Evolutionary conservation across 2,797 vertebrate genomes (phyloP).

Genomic region (Nyctalus aviator): DNA sequence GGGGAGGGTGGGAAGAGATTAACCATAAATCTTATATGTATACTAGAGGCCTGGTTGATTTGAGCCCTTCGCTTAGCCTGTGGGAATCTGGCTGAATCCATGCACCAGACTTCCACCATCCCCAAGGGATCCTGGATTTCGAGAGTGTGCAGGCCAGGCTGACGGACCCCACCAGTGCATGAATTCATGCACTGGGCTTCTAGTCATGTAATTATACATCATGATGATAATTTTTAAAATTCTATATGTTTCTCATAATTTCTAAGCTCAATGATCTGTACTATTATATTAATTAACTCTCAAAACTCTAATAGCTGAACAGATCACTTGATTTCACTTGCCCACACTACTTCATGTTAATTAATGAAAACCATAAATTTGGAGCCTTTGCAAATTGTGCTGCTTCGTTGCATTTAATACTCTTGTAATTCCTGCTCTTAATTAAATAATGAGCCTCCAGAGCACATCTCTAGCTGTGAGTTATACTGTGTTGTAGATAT

Average conservation of each 20-base stretch:
- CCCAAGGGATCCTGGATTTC: too few relatives aligned
- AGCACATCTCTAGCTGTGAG: conserved; percentile 65
- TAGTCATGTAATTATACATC: conserved; percentile 70
- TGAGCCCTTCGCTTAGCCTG: too few relatives aligned
- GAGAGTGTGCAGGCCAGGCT: too few relatives aligned
- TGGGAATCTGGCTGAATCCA: too few relatives aligned
- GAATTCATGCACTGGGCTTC: too few relatives aligned
- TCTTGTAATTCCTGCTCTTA: conserved; percentile 80
- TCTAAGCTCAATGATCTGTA: conserved; percentile 83
- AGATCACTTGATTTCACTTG: conserved; percentile 83
- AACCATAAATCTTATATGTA: too few relatives aligned
- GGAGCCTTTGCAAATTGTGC: conserved; percentile 76
- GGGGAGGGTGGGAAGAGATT: too few relatives aligned
- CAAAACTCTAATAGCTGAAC: conserved; percentile 82
- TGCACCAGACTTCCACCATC: too few relatives aligned
- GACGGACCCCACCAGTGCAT: too few relatives aligned
- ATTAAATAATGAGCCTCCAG: conserved; percentile 82
- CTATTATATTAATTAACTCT: conserved; percentile 84
- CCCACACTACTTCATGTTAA: conserved; percentile 83
- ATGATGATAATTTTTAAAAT: conserved; percentile 80
- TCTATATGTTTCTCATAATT: conserved; percentile 84
- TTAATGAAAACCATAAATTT: conserved; percentile 84
- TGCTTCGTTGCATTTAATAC: conserved; percentile 79
- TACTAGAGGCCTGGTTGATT: too few relatives aligned
- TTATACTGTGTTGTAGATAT: conserved; percentile 40